Conservation (phyloP, 2,888 invertebrate genomes). For the Eumacrocentrus americanus region DNA sequence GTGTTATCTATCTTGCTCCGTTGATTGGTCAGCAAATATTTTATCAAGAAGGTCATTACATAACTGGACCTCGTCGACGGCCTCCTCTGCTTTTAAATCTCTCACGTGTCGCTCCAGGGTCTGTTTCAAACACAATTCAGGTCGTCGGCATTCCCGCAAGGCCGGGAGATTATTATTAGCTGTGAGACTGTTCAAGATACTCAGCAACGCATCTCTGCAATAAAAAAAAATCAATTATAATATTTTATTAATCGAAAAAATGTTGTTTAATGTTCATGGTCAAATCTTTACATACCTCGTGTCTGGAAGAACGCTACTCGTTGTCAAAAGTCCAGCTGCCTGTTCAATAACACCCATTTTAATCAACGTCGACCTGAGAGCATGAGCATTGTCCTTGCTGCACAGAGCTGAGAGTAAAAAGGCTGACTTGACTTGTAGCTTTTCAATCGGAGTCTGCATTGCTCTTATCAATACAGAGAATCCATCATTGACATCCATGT, state of each 20-base stretch:
- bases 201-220: conserved; percentile 53
- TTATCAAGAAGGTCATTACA: conserved; percentile 49
- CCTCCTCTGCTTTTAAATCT: conserved; percentile 49
- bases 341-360: conserved; percentile 59
- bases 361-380: conserved; percentile 48
- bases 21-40: conserved; percentile 50
- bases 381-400: conserved; percentile 46
- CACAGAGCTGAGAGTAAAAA: conserved; percentile 74
- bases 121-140: conserved; percentile 50
- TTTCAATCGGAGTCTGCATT: conserved; percentile 66
- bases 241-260: conserved; percentile 1
- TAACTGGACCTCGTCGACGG: conserved; percentile 48
- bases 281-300: conserved; percentile 46
- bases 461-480: conserved; percentile 69
- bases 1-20: conserved; percentile 50
- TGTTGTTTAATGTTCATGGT: too few relatives aligned
- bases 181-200: conserved; percentile 50
- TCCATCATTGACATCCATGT: conserved; percentile 71
- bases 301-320: conserved; percentile 45
- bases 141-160: conserved; percentile 51
- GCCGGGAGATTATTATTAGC: conserved; percentile 51
- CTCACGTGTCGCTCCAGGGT: conserved; percentile 49
- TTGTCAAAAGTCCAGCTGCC: conserved; percentile 47
- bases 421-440: conserved; percentile 73
- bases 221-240: conserved; percentile 25